Conservation (phyloP, 2,113 vertebrate species). For the Toxostoma redivivum region DNA sequence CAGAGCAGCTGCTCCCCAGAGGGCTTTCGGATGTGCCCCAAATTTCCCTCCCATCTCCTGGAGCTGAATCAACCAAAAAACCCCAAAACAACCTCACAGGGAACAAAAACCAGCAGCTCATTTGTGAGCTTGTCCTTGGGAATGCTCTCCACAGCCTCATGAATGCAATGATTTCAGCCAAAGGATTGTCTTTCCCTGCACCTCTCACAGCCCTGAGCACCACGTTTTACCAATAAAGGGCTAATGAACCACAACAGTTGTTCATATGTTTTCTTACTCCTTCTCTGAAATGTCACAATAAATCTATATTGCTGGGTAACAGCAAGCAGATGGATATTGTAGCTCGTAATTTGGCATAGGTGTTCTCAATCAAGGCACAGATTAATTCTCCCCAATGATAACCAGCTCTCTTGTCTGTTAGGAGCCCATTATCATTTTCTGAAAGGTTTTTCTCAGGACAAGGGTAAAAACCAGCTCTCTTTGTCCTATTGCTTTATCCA, state of each 20-base stretch:
- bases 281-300: constrained; percentile 20
- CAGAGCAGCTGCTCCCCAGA: not conserved
- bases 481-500: not conserved
- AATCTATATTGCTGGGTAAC: constrained; percentile 34
- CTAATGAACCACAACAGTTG: constrained; percentile 44
- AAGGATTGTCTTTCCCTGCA: not conserved
- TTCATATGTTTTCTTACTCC: constrained; percentile 38
- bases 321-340: constrained; percentile 36
- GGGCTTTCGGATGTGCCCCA: not conserved
- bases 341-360: constrained; percentile 28
- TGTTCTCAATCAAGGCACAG: constrained; percentile 30
- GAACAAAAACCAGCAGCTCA: not conserved
- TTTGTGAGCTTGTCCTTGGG: not conserved
- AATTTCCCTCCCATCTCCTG: not conserved
- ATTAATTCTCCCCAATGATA: constrained; percentile 22
- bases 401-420: not conserved
- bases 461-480: not conserved
- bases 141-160: not conserved
- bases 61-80: not conserved
- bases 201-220: not conserved
- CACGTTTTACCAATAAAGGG: constrained; percentile 15
- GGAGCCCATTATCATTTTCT: not conserved
- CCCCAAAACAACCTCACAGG: not conserved
- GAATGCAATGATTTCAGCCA: not conserved
- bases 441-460: not conserved